Conservation (phyloP, 2,113 vertebrate genomes). For the Orthonyx spaldingii region DNA sequence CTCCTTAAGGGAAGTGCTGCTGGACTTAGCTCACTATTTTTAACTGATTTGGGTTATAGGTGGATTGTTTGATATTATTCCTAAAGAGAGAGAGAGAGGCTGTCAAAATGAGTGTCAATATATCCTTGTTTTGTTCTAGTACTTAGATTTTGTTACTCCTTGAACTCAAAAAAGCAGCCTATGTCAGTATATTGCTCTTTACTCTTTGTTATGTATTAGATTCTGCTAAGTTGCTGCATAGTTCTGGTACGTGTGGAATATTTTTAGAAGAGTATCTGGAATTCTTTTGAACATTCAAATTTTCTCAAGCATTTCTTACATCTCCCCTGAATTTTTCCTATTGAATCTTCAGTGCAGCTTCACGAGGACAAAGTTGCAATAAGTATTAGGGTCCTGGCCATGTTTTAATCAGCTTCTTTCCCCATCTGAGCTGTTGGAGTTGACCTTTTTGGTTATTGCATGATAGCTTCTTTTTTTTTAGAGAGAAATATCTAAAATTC, state of each 20-base stretch:
- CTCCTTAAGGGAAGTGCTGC: background rate
- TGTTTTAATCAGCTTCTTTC: background rate
- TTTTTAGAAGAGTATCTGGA: background rate
- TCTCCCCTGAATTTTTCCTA: background rate
- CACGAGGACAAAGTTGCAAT: background rate
- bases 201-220: background rate
- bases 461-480: background rate
- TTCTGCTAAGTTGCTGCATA: background rate
- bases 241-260: background rate
- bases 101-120: background rate
- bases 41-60: background rate
- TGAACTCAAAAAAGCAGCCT: background rate
- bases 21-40: background rate
- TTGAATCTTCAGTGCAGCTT: background rate
- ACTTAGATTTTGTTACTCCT: background rate
- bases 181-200: background rate
- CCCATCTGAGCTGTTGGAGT: background rate
- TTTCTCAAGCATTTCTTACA: background rate
- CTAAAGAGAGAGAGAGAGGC: background rate
- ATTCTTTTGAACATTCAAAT: background rate
- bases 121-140: background rate
- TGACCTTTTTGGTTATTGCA: background rate
- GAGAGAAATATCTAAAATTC: background rate
- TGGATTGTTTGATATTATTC: background rate
- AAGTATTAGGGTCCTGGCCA: background rate